Conservation (phyloP, 1,140 invertebrate genomes). For the Oreohelix idahoensis region DNA sequence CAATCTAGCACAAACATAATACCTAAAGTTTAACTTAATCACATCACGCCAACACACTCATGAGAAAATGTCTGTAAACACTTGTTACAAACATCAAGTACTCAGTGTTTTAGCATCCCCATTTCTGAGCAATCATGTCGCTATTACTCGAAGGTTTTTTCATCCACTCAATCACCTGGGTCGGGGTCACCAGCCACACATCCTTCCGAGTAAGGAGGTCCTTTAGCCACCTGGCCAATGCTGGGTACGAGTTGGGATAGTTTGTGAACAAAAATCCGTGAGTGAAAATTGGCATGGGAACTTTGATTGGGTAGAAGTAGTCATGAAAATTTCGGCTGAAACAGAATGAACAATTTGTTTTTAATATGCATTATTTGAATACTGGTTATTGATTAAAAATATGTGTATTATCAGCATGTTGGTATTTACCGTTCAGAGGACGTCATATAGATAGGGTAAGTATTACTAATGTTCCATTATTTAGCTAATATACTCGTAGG, state of each 20-base stretch:
- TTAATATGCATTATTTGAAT: too few species aligned
- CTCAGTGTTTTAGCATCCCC: conserved; percentile 31
- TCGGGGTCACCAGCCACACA: conserved; percentile 23
- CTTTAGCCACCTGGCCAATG: background rate
- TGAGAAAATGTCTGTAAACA: too few species aligned
- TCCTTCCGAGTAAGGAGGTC: background rate
- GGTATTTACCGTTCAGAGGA: too few species aligned
- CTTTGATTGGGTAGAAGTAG: conserved; percentile 10
- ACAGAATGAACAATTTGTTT: background rate
- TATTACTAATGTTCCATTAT: too few species aligned
- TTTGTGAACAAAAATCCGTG: conserved; percentile 12
- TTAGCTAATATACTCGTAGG: too few species aligned
- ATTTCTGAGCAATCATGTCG: conserved; percentile 16
- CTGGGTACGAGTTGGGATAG: conserved; percentile 6
- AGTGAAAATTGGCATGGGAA: conserved; percentile 26
- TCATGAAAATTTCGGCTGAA: conserved; percentile 12
- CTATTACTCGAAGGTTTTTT: background rate
- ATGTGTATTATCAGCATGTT: too few species aligned
- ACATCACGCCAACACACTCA: too few species aligned
- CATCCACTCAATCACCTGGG: conserved; percentile 27
- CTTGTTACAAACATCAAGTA: too few species aligned
- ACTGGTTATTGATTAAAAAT: too few species aligned
- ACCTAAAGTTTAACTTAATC: too few species aligned
- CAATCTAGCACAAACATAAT: too few species aligned
- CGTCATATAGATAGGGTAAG: too few species aligned